Conservation (phyloP, 1,140 invertebrate species). For the Drosophila triauraria region DNA sequence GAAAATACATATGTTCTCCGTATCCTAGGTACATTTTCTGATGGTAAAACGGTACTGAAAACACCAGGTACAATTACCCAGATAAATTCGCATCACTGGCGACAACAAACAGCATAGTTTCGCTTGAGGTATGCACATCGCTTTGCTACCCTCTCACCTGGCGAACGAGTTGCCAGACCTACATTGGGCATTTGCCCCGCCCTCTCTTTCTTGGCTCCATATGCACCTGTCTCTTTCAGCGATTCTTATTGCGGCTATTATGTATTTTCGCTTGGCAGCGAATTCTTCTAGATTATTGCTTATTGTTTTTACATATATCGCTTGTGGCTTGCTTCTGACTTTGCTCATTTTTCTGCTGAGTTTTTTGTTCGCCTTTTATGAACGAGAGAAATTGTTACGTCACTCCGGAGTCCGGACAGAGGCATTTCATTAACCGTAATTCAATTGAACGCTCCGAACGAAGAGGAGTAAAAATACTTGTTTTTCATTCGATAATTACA, state of each 20-base stretch:
- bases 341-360: slow-evolving; percentile 8
- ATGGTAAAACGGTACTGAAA: background rate
- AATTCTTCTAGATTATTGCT: slow-evolving; percentile 41
- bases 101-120: slow-evolving; percentile 11
- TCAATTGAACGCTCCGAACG: slow-evolving; percentile 26
- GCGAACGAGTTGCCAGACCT: slow-evolving; percentile 23
- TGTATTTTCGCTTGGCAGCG: slow-evolving; percentile 32
- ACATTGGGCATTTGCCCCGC: slow-evolving; percentile 6
- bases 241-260: slow-evolving; percentile 40
- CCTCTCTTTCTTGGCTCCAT: background rate
- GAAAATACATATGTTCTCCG: no score
- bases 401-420: slow-evolving; percentile 3
- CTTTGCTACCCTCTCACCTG: slow-evolving; percentile 33
- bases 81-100: slow-evolving; percentile 29
- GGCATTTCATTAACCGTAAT: slow-evolving; percentile 49
- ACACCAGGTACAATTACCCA: background rate
- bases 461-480: slow-evolving; percentile 26
- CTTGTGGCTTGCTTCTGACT: slow-evolving; percentile 11
- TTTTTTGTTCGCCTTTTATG: slow-evolving; percentile 1
- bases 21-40: no score
- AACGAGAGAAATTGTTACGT: slow-evolving; percentile 26
- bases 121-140: slow-evolving; percentile 26
- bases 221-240: slow-evolving; percentile 1
- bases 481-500: slow-evolving; percentile 44
- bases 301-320: slow-evolving; percentile 29